A percentile compares a stretch with the other conserved stretches of the same genome.
These are phyloP conservation scores for Psococerastis gibbosa DNA, from an alignment of 2,888 invertebrate species.

Conservation along the genomic window DNA sequence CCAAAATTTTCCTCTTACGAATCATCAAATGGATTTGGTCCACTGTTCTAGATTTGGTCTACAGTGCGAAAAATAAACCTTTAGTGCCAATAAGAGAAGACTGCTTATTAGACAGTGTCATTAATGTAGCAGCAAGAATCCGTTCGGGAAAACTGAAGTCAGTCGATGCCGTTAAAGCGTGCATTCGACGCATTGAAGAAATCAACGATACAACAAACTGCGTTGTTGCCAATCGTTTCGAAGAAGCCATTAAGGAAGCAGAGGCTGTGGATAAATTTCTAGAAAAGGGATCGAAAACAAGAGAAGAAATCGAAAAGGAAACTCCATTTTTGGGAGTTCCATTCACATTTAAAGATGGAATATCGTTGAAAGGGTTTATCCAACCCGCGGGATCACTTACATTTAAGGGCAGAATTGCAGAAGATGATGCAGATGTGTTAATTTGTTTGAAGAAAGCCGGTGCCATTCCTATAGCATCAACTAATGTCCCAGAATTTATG, in stretches of 20 bases:
- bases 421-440: constrained; percentile 49
- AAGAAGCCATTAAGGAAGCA: constrained; percentile 62
- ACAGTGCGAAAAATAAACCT: no score
- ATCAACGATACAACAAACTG: constrained; percentile 73
- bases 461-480: constrained; percentile 59
- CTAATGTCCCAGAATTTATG: constrained; percentile 76
- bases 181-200: constrained; percentile 57
- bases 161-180: constrained; percentile 52
- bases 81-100: no score
- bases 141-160: constrained; percentile 39
- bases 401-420: constrained; percentile 10
- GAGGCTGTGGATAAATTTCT: constrained; percentile 51
- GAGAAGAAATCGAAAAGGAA: constrained; percentile 40
- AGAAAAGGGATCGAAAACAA: constrained; percentile 35
- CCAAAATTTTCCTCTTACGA: no score
- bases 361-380: constrained; percentile 43
- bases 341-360: constrained; percentile 77
- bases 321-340: constrained; percentile 82
- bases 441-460: constrained; percentile 44
- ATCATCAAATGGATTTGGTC: no score
- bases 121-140: neutral
- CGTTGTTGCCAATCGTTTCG: constrained; percentile 63
- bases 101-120: neutral
- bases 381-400: neutral
- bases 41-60: no score